Evolutionary conservation across 2,888 invertebrate species (phyloP).

Genomic region (Caenorhabditis imperialis): DNA sequence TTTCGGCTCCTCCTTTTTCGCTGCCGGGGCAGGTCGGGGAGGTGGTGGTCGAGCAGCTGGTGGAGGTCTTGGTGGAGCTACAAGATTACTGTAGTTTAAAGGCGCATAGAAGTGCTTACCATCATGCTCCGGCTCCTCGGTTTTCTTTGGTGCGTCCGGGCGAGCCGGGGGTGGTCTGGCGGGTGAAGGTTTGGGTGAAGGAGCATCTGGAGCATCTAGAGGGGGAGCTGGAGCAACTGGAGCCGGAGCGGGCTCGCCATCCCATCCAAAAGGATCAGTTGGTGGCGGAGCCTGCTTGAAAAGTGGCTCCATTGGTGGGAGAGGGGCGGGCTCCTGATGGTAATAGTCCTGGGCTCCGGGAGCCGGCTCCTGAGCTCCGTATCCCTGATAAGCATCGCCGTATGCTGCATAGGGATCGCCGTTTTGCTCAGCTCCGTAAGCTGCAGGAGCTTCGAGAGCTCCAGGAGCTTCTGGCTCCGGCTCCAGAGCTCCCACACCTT

Average conservation of each 20-base stretch:
- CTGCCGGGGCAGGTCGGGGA: constrained; percentile 57
- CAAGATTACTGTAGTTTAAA: constrained; percentile 14
- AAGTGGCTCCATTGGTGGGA: constrained; percentile 43
- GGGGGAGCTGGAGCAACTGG: constrained; percentile 36
- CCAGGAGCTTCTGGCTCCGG: constrained; percentile 4
- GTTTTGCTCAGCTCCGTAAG: too few relatives aligned
- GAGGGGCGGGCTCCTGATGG: constrained; percentile 56
- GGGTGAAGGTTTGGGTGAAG: constrained; percentile 20
- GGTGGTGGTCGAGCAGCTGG: constrained; percentile 63
- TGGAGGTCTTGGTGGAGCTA: constrained; percentile 60
- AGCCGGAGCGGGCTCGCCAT: constrained; percentile 31
- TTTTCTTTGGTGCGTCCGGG: constrained; percentile 56
- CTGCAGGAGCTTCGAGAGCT: neutral
- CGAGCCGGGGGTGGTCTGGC: constrained; percentile 57
- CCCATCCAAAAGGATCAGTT: constrained; percentile 74
- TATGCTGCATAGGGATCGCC: constrained; percentile 13
- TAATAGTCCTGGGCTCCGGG: constrained; percentile 19
- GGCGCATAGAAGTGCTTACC: neutral
- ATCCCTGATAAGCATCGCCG: constrained; percentile 32
- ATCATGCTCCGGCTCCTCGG: constrained; percentile 3
- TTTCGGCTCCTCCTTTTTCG: constrained; percentile 40
- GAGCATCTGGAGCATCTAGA: constrained; percentile 35
- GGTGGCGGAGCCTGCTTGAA: constrained; percentile 56
- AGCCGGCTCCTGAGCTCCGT: constrained; percentile 9
- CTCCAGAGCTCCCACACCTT: constrained; percentile 30